Conservation (phyloP, 2,797 vertebrate genomes). For the Cottoperca gobio region DNA sequence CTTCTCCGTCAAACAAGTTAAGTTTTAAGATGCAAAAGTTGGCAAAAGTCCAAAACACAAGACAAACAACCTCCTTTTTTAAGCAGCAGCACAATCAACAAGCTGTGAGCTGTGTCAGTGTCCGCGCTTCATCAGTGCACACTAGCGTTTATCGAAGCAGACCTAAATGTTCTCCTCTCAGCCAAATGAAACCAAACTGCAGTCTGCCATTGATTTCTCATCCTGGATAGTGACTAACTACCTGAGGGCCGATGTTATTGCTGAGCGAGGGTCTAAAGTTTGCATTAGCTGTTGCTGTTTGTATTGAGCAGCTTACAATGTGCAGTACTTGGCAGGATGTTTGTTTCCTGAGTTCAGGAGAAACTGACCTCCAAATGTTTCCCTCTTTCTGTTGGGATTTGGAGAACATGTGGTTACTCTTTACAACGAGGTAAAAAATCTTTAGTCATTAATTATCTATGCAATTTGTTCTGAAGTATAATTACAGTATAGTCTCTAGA, state of each 20-base stretch:
- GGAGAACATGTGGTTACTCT: background rate
- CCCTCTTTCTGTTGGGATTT: background rate
- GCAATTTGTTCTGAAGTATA: background rate
- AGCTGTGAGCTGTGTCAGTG: conserved; percentile 33
- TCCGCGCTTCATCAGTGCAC: conserved; percentile 16
- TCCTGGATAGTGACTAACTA: conserved; percentile 64
- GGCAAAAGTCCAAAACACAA: conserved; percentile 3
- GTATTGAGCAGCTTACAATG: conserved; percentile 49
- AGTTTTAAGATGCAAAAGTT: conserved; percentile 1
- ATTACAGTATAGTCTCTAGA: background rate
- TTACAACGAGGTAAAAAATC: background rate
- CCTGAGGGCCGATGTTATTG: conserved; percentile 63
- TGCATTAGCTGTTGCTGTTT: conserved; percentile 54
- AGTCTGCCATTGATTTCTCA: conserved; percentile 75
- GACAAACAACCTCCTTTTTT: conserved; percentile 26
- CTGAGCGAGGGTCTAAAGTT: conserved; percentile 65
- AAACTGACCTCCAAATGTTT: conserved; percentile 8
- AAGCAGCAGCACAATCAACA: conserved; percentile 34
- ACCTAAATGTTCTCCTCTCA: conserved; percentile 41
- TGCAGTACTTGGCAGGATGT: conserved; percentile 39
- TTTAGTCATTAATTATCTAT: background rate
- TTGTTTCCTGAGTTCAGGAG: conserved; percentile 31
- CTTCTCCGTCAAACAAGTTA: background rate
- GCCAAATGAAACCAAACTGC: conserved; percentile 58
- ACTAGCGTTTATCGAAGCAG: conserved; percentile 14